A percentile compares a stretch with the other conserved stretches of the same genome.
phyloP scores from a whole-genome alignment of 2,113 vertebrate genomes.

The Carassius gibelio region DNA sequence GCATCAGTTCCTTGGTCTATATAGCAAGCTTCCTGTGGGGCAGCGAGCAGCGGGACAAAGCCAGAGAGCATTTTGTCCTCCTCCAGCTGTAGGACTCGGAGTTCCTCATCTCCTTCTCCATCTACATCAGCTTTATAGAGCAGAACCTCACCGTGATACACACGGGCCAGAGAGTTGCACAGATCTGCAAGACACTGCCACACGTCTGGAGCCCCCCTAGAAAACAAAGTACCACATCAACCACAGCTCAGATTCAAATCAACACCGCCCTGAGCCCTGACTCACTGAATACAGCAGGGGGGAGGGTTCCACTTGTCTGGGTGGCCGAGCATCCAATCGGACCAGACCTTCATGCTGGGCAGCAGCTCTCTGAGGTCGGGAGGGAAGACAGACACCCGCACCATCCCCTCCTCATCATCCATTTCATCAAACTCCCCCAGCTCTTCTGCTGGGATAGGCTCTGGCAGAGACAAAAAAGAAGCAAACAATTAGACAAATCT shows the following conservation, averaged over 20 bases:
- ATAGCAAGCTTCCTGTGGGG: conserved; percentile 97
- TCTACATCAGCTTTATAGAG: conserved; percentile 86
- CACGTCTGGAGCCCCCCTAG: conserved; percentile 80
- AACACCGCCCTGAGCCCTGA: background rate
- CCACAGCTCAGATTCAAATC: background rate
- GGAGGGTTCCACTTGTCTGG: conserved; percentile 96
- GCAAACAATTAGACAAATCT: conserved; percentile 19
- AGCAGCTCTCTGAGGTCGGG: conserved; percentile 89
- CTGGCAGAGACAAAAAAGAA: conserved; percentile 66
- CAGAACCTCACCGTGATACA: conserved; percentile 92
- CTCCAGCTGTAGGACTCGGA: conserved; percentile 90
- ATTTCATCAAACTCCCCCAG: conserved; percentile 67
- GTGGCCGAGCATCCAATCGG: conserved; percentile 98
- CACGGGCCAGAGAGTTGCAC: conserved; percentile 90
- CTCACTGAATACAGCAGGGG: conserved; percentile 78
- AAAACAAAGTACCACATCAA: background rate
- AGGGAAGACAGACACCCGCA: conserved; percentile 88
- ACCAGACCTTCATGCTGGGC: conserved; percentile 97
- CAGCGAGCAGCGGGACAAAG: conserved; percentile 93
- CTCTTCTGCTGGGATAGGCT: conserved; percentile 66
- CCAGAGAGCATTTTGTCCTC: conserved; percentile 94
- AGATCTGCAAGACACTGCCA: conserved; percentile 92
- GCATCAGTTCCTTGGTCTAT: conserved; percentile 90
- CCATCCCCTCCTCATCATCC: conserved; percentile 79
- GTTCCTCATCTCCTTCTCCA: conserved; percentile 88